Conservation (phyloP, 2,888 invertebrate species). For the Sympetrum striolatum region DNA sequence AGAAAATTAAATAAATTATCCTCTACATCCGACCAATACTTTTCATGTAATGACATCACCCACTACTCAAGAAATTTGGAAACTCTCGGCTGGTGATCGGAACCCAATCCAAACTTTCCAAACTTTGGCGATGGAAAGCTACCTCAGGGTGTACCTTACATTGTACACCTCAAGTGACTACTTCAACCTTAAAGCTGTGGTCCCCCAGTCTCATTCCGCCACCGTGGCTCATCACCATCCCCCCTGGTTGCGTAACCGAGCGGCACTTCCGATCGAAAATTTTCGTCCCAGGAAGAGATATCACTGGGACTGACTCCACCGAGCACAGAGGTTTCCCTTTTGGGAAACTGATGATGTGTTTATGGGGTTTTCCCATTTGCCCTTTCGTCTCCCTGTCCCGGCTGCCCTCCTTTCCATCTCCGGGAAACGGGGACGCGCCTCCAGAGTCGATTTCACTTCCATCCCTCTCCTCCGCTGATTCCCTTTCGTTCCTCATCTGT, state of each 20-base stretch:
- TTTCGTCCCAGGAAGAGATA: neutral
- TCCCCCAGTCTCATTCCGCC: too few relatives aligned
- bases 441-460: conserved; percentile 37
- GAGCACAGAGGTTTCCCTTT: neutral
- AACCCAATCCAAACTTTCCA: too few relatives aligned
- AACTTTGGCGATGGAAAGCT: too few relatives aligned
- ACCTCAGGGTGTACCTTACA: too few relatives aligned
- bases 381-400: neutral
- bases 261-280: neutral
- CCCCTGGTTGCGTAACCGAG: neutral
- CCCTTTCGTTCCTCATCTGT: conserved; percentile 24
- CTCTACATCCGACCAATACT: too few relatives aligned
- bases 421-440: conserved; percentile 21
- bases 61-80: too few relatives aligned
- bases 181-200: too few relatives aligned
- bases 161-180: too few relatives aligned
- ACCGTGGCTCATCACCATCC: too few relatives aligned
- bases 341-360: neutral
- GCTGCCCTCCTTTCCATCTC: neutral
- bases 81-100: too few relatives aligned
- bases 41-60: too few relatives aligned
- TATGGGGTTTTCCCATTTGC: neutral
- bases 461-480: conserved; percentile 2
- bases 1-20: too few relatives aligned
- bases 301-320: neutral